These are phyloP conservation scores for Zapornia atra DNA, from an alignment of 2,113 vertebrate genomes.

Conservation along the genomic window DNA sequence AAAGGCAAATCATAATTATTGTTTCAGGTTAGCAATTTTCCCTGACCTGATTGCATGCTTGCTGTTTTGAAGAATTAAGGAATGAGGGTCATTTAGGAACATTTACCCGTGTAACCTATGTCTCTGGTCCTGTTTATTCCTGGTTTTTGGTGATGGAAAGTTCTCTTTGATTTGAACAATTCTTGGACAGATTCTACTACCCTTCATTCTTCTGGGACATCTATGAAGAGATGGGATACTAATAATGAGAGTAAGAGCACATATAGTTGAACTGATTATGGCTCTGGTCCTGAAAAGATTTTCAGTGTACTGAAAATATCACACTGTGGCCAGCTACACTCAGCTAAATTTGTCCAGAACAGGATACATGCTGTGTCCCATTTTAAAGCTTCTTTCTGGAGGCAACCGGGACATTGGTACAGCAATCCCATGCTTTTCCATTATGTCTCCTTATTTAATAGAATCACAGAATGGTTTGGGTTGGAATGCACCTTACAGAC, in stretches of 20 bases:
- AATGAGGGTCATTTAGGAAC: conserved; percentile 18
- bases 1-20: conserved; percentile 58
- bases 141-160: not conserved
- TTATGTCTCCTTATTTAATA: not conserved
- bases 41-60: conserved; percentile 42
- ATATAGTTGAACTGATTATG: not conserved
- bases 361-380: not conserved
- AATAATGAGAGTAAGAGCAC: not conserved
- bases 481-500: no score
- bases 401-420: not conserved
- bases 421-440: not conserved
- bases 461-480: no score
- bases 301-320: not conserved
- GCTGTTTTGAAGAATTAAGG: conserved; percentile 38
- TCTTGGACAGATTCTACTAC: not conserved
- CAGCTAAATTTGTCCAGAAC: not conserved
- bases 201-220: not conserved
- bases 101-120: not conserved
- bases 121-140: not conserved
- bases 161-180: not conserved
- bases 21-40: conserved; percentile 50
- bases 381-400: not conserved
- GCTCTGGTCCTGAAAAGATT: not conserved
- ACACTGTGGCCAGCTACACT: not conserved
- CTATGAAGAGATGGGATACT: not conserved